Evolutionary conservation across 2,888 invertebrate genomes (phyloP), one percentile per base, ranked within the genome.

Genomic region (Eupithecia subfuscata): DNA sequence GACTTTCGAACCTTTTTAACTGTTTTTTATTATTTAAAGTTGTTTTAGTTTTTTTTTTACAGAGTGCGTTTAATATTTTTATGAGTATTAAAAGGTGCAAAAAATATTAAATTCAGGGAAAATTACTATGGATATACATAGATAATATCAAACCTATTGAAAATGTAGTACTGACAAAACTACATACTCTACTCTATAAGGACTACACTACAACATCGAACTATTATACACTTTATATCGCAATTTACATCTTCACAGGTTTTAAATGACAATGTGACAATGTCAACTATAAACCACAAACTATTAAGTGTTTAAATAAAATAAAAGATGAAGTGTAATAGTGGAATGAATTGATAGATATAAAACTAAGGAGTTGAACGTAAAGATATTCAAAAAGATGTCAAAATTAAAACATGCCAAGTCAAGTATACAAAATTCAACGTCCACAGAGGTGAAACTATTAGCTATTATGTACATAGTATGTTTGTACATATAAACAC

Each of bases 391-490:
- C 12, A 64, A 64, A 34, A 45, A 63, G 43, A 25, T 69, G 30
- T 48, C 34, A 60, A 22, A 71, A 40, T 34, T 9, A 67, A 37
- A 64, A 45, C 70, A 74, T 69, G 64, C 71, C 22, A 11, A 64
- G 37, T 34, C 6, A 73, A 64, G 9, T 60, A n/a, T n/a, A 75
- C 45, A 70, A 34, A 52, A 70, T 70, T 75, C 80, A 79, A 69
- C 78, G 77, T 70, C 70, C 71, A 78, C 69, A 56, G 68, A 68
- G 73, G 72, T 80, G 73, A 79, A 75, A 65, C 72, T 75, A 75
- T 60, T 37, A 73, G 75, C 64, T 73, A 64, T 48, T 64, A 52
- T 75, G 75, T 75, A 75, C 75, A 60, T 56, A 67, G 73, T 75
- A 73, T 68, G 60, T 75, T 45, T 75, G 74, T 78, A 75, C 76